Conservation (phyloP, 2,113 vertebrate genomes). For the Cairina moschata region DNA sequence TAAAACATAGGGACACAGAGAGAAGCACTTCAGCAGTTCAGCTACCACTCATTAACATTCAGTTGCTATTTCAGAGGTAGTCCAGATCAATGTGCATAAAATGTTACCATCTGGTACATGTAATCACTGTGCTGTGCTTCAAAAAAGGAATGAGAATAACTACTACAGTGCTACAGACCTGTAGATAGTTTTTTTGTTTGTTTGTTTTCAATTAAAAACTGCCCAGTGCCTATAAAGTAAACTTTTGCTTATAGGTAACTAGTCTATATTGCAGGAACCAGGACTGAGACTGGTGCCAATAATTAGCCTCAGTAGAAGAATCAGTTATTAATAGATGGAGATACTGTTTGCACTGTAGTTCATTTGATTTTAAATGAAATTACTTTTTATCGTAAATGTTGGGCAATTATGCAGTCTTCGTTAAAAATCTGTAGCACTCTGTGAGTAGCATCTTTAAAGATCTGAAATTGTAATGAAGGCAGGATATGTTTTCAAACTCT, state of each 20-base stretch:
- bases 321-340: neutral
- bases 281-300: neutral
- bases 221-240: neutral
- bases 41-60: constrained; percentile 47
- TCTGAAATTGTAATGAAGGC: neutral
- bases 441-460: neutral
- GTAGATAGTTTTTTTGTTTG: neutral
- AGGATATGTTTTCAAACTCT: neutral
- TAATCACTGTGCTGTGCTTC: neutral
- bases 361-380: neutral
- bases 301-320: neutral
- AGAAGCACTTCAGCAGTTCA: constrained; percentile 28
- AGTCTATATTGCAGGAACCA: neutral
- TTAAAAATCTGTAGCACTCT: neutral
- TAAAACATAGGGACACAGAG: neutral
- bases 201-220: neutral
- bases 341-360: neutral
- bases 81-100: constrained; percentile 46
- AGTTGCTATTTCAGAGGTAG: constrained; percentile 52
- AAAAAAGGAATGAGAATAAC: constrained; percentile 4
- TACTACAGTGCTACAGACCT: neutral
- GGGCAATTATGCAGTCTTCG: neutral
- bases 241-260: neutral
- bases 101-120: constrained; percentile 50
- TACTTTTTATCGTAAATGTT: neutral